Percentiles rank a stretch among this genome's conserved stretches.
Conservation (phyloP, 2,113 vertebrate genomes). For the Marcusenius ussheri region DNA sequence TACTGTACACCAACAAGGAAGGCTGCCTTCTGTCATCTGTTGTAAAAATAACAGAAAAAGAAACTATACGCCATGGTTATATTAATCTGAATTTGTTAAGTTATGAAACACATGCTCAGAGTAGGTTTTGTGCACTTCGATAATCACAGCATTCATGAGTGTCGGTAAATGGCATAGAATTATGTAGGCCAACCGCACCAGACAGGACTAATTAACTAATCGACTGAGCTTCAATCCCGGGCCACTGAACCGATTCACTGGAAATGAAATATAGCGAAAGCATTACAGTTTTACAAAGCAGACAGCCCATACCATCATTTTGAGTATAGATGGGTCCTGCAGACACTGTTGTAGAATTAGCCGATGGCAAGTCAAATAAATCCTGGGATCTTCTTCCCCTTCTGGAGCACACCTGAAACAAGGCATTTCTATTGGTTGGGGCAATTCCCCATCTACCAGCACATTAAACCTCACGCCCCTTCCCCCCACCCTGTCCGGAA, state of each 20-base stretch:
- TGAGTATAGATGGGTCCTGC: conserved; percentile 55
- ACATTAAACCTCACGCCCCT: neutral
- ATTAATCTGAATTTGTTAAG: neutral
- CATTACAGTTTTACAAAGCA: neutral
- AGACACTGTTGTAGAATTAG: conserved; percentile 53
- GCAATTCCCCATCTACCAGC: conserved; percentile 36
- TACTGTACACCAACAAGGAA: neutral
- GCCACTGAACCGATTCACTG: neutral
- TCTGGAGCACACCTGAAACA: neutral
- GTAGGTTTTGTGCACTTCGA: neutral
- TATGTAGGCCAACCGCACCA: neutral
- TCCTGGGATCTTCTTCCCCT: conserved; percentile 40
- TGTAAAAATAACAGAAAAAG: neutral
- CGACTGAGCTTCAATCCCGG: neutral
- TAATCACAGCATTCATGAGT: neutral
- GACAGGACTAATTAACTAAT: neutral
- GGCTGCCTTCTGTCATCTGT: neutral
- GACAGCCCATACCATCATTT: conserved; percentile 36
- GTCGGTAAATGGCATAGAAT: neutral
- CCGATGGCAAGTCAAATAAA: conserved; percentile 35
- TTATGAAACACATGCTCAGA: neutral
- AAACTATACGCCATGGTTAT: neutral
- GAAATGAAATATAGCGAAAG: neutral
- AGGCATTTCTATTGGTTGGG: neutral
- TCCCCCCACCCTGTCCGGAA: neutral